Percentiles rank a stretch among this genome's conserved stretches.
phyloP scores from a whole-genome alignment of 1,140 invertebrate species.

The Bombyx mori region DNA sequence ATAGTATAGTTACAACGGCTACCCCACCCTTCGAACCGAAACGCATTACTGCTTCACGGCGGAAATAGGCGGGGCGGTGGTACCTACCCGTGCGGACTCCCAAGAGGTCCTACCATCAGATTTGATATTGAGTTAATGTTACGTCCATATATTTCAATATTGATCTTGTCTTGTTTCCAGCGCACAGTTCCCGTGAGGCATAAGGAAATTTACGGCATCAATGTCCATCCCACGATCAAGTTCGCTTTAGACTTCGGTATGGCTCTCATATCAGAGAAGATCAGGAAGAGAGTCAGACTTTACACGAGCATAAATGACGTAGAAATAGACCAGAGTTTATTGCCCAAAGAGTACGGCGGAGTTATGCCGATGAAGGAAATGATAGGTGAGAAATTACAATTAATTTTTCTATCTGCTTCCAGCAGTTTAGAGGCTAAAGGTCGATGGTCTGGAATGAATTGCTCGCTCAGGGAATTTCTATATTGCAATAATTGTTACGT shows the following conservation, averaged over 20 bases:
- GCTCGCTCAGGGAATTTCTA: too few relatives aligned
- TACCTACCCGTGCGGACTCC: too few relatives aligned
- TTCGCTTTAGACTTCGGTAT: slow-evolving; percentile 87
- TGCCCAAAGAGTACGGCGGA: slow-evolving; percentile 88
- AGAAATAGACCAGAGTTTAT: slow-evolving; percentile 76
- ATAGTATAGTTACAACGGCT: too few relatives aligned
- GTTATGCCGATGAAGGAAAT: slow-evolving; percentile 85
- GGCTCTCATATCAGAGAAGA: slow-evolving; percentile 86
- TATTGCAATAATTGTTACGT: too few relatives aligned
- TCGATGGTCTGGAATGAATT: too few relatives aligned
- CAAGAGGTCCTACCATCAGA: too few relatives aligned
- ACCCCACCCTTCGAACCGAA: too few relatives aligned
- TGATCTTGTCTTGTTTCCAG: slow-evolving; percentile 49
- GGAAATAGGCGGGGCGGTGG: too few relatives aligned
- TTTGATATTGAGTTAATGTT: too few relatives aligned
- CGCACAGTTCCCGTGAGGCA: slow-evolving; percentile 87
- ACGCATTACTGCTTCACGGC: too few relatives aligned
- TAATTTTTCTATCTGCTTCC: background rate
- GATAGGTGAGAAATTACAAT: slow-evolving; percentile 74
- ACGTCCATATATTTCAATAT: too few relatives aligned
- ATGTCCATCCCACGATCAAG: slow-evolving; percentile 82
- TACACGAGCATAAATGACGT: slow-evolving; percentile 75
- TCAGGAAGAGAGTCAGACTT: slow-evolving; percentile 80
- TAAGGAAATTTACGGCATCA: slow-evolving; percentile 86
- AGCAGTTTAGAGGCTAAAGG: background rate